Conservation (phyloP, 2,113 vertebrate species). For the Colaptes auratus region DNA sequence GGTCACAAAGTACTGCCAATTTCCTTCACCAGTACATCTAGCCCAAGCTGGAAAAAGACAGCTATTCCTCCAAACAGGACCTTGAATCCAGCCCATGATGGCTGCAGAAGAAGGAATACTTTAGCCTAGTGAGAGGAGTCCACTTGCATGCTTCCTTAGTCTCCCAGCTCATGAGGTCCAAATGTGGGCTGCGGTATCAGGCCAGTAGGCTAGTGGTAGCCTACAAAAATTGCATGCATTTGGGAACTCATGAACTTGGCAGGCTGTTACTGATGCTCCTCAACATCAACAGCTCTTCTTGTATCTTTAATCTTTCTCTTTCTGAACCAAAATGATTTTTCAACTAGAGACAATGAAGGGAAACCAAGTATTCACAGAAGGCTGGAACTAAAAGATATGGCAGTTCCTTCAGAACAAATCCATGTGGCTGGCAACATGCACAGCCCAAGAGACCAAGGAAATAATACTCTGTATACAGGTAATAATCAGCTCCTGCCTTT, state of each 20-base stretch:
- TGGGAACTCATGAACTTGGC: neutral
- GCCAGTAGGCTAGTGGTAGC: neutral
- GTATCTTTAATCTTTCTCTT: neutral
- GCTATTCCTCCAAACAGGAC: neutral
- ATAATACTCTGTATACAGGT: neutral
- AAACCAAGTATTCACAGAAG: neutral
- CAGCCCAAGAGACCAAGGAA: neutral
- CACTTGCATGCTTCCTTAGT: neutral
- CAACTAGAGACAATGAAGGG: neutral
- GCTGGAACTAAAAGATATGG: neutral
- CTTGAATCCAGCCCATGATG: neutral
- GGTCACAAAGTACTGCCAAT: neutral
- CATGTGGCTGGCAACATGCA: neutral
- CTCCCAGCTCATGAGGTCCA: neutral
- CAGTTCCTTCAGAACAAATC: neutral
- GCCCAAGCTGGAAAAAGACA: neutral
- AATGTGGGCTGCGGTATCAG: fast-evolving
- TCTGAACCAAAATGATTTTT: neutral
- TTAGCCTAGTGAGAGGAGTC: neutral
- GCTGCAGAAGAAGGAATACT: neutral
- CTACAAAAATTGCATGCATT: neutral
- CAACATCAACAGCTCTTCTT: neutral
- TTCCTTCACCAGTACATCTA: neutral
- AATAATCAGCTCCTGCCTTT: neutral
- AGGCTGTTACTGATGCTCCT: neutral